Conservation (phyloP, 2,113 vertebrate species). For the Notarius lentiginosus region DNA sequence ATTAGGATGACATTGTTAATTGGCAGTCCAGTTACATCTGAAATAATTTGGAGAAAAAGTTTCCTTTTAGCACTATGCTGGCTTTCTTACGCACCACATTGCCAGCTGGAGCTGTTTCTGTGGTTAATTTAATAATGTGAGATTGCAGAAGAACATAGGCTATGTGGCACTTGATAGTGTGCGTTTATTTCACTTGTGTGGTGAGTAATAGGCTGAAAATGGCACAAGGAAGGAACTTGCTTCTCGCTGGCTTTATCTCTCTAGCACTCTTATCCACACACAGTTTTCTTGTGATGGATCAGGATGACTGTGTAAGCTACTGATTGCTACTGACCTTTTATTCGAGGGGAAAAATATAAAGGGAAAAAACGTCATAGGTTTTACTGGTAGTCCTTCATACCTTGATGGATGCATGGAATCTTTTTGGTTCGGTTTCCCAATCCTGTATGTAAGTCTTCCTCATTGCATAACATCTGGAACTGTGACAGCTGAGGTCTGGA, state of each 20-base stretch:
- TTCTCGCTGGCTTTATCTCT: neutral
- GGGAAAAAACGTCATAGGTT: neutral
- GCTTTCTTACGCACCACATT: neutral
- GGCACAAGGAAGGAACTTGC: neutral
- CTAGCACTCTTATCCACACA: neutral
- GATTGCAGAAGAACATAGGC: neutral
- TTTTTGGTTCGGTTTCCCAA: neutral
- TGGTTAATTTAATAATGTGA: constrained; percentile 16
- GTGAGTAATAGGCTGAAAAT: constrained; percentile 23
- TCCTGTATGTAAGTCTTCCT: neutral
- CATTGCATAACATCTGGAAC: neutral
- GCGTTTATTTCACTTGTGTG: neutral
- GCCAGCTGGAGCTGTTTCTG: constrained; percentile 24
- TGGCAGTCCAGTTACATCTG: neutral
- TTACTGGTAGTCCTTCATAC: neutral
- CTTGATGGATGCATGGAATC: neutral
- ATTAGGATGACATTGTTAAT: neutral
- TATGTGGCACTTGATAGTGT: neutral
- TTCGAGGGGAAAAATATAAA: neutral
- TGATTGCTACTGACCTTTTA: neutral
- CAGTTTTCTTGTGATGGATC: neutral
- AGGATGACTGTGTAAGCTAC: neutral
- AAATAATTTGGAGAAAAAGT: neutral
- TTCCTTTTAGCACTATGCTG: neutral
- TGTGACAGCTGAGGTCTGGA: neutral